A percentile compares a stretch with the other conserved stretches of the same genome.
phyloP scores from a whole-genome alignment of 1,140 invertebrate species.

The Sitophilus oryzae region DNA sequence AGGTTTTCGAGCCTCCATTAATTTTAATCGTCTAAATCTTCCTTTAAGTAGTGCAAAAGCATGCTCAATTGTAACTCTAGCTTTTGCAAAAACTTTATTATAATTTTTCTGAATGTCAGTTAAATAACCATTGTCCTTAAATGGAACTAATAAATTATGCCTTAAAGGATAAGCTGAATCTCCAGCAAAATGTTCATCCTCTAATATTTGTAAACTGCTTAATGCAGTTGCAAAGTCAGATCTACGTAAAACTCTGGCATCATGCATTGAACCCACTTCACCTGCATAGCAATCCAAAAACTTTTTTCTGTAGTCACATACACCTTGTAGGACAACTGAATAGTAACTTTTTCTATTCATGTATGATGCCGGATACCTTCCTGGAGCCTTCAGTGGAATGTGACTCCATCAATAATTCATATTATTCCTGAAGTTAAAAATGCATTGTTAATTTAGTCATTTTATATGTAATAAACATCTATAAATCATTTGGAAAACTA shows the following conservation, averaged over 20 bases:
- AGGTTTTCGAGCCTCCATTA: background rate
- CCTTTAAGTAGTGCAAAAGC: no score
- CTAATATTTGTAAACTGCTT: background rate
- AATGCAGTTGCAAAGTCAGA: background rate
- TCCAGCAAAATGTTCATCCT: slow-evolving; percentile 6
- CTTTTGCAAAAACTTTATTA: slow-evolving; percentile 3
- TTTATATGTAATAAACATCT: no score
- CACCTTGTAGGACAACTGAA: no score
- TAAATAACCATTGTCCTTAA: slow-evolving; percentile 4
- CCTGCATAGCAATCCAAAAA: slow-evolving; percentile 2
- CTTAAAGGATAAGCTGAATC: slow-evolving; percentile 1
- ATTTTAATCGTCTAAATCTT: slow-evolving; percentile 9
- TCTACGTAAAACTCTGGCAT: background rate
- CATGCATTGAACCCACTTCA: slow-evolving; percentile 6
- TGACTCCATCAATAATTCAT: no score
- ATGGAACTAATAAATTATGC: slow-evolving; percentile 1
- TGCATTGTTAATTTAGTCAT: no score
- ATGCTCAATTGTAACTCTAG: slow-evolving; percentile 2
- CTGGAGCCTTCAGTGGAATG: no score
- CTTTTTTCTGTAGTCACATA: background rate
- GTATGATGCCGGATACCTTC: slow-evolving; percentile 14
- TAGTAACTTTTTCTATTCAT: no score
- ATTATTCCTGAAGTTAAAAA: no score
- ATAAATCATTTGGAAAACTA: no score
- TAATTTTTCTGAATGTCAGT: slow-evolving; percentile 5